These are phyloP conservation scores for Aricia agestis DNA, from an alignment of 1,140 invertebrate genomes.

Conservation along the genomic window DNA sequence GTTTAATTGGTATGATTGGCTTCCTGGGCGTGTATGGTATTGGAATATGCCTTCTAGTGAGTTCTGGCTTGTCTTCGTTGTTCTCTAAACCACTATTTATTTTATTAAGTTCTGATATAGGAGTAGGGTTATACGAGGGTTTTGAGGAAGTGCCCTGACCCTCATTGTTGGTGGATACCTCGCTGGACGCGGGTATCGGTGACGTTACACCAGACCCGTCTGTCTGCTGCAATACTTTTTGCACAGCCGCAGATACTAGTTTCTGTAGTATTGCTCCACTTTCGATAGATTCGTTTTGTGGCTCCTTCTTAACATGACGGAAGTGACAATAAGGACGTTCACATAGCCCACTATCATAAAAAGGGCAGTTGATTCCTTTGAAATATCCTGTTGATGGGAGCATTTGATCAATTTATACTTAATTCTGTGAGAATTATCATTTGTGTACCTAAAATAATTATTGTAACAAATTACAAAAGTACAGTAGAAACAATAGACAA, in stretches of 20 bases:
- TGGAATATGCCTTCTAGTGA: conserved; percentile 66
- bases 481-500: no score
- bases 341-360: conserved; percentile 85
- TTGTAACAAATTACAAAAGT: no score
- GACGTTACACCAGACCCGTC: conserved; percentile 37
- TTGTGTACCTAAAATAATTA: background rate
- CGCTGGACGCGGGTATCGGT: conserved; percentile 24
- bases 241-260: conserved; percentile 69
- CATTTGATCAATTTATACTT: conserved; percentile 75
- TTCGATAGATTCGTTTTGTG: conserved; percentile 50
- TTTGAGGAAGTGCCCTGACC: conserved; percentile 35
- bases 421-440: conserved; percentile 8
- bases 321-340: conserved; percentile 93
- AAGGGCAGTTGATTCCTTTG: conserved; percentile 88
- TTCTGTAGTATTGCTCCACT: conserved; percentile 68
- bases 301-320: conserved; percentile 84
- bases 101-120: conserved; percentile 73
- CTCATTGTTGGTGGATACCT: conserved; percentile 25
- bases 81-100: conserved; percentile 52
- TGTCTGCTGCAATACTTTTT: conserved; percentile 67
- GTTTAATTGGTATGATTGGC: conserved; percentile 59
- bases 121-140: conserved; percentile 72
- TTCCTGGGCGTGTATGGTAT: conserved; percentile 73
- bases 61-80: conserved; percentile 50
- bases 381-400: conserved; percentile 91